Conservation (phyloP, 2,797 vertebrate genomes). For the Rhincodon typus region DNA sequence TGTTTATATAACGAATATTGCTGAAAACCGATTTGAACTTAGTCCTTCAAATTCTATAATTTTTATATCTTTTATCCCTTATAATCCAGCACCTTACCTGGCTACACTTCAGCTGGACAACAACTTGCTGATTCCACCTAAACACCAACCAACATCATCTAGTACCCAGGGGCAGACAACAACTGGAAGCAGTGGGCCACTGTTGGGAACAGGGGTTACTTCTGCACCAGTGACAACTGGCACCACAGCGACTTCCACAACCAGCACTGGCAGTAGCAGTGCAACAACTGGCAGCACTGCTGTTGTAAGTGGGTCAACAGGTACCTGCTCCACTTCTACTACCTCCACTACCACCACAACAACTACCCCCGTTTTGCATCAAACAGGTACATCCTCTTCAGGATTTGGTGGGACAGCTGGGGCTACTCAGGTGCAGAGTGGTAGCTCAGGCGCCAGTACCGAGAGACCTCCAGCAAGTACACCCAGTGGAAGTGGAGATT, state of each 20-base stretch:
- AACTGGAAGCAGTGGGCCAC: slow-evolving; percentile 48
- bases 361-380: slow-evolving; percentile 50
- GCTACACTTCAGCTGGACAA: slow-evolving; percentile 78
- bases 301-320: slow-evolving; percentile 29
- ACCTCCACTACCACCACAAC: slow-evolving; percentile 58
- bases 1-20: background rate
- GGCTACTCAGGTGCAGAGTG: slow-evolving; percentile 56
- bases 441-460: slow-evolving; percentile 43
- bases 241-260: slow-evolving; percentile 59
- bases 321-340: slow-evolving; percentile 51
- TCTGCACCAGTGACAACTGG: slow-evolving; percentile 53
- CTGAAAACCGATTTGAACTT: background rate
- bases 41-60: background rate
- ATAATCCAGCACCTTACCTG: slow-evolving; percentile 76
- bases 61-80: background rate
- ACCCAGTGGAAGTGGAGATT: slow-evolving; percentile 51
- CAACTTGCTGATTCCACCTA: slow-evolving; percentile 79
- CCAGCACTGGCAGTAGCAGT: slow-evolving; percentile 46
- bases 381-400: slow-evolving; percentile 51
- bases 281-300: slow-evolving; percentile 41
- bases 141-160: slow-evolving; percentile 58
- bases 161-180: slow-evolving; percentile 50
- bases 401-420: slow-evolving; percentile 54
- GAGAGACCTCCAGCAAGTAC: slow-evolving; percentile 60
- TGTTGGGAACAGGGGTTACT: slow-evolving; percentile 47